A percentile compares a stretch with the other conserved stretches of the same genome.
phyloP scores from a whole-genome alignment of 2,797 vertebrate species.

The Muscicapa striata region DNA sequence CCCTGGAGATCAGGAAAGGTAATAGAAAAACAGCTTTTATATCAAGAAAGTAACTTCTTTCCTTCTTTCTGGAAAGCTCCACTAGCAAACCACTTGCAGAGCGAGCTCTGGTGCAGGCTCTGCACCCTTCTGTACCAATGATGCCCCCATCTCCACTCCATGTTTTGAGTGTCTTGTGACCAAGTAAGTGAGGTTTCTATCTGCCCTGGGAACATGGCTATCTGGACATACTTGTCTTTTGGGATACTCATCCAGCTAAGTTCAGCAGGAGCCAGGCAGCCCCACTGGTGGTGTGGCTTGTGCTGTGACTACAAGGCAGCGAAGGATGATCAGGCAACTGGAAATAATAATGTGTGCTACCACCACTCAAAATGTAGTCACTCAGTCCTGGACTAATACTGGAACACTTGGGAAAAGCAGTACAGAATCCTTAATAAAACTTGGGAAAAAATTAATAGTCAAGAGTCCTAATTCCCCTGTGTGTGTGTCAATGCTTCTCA shows the following conservation, averaged over 20 bases:
- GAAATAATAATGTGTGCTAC: background rate
- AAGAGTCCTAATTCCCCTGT: background rate
- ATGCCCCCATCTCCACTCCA: background rate
- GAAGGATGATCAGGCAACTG: background rate
- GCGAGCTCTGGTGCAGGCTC: background rate
- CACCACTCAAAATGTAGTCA: background rate
- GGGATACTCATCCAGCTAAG: background rate
- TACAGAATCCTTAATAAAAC: background rate
- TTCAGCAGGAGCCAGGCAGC: background rate
- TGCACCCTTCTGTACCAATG: background rate
- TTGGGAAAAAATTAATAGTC: background rate
- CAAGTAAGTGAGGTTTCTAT: background rate
- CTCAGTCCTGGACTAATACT: background rate
- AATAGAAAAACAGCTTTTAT: background rate
- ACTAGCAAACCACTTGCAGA: background rate
- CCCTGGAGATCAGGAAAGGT: background rate
- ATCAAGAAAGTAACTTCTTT: background rate
- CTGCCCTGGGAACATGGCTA: background rate
- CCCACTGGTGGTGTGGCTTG: background rate
- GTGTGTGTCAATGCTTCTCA: background rate
- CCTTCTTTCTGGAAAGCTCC: background rate
- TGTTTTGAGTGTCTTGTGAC: background rate
- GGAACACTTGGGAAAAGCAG: background rate
- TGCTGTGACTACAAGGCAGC: background rate
- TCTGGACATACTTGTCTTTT: background rate